Conservation (phyloP, 2,888 invertebrate species). For the Dimorphilus gyrociliatus region DNA sequence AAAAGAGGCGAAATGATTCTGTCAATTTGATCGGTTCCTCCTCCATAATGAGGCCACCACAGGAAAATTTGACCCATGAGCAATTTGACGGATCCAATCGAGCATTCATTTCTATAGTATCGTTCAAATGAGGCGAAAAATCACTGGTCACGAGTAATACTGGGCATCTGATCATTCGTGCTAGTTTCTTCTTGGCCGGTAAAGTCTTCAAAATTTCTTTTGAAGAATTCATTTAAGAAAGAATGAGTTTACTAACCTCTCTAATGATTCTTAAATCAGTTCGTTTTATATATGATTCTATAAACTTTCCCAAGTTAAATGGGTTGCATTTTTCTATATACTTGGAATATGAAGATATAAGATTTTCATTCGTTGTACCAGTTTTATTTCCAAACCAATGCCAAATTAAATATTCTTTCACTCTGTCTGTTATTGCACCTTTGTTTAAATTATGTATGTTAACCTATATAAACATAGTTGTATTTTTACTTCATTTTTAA, state of each 20-base stretch:
- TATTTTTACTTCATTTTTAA: neutral
- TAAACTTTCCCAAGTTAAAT: constrained; percentile 75
- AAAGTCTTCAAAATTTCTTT: no score
- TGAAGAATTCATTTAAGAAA: no score
- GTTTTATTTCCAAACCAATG: constrained; percentile 74
- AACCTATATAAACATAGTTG: constrained; percentile 16
- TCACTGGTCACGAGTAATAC: constrained; percentile 87
- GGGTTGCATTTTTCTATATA: constrained; percentile 74
- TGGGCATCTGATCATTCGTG: no score
- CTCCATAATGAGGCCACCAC: constrained; percentile 80
- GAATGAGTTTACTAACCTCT: no score
- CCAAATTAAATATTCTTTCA: constrained; percentile 79
- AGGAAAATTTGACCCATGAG: constrained; percentile 98
- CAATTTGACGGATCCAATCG: constrained; percentile 82
- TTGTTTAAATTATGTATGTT: constrained; percentile 35
- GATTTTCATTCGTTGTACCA: constrained; percentile 74
- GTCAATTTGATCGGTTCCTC: constrained; percentile 91
- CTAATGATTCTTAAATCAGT: constrained; percentile 75
- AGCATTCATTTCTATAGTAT: constrained; percentile 89
- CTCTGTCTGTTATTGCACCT: constrained; percentile 30
- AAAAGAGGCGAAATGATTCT: constrained; percentile 88
- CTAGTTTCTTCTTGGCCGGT: no score
- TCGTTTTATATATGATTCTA: constrained; percentile 74
- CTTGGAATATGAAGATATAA: constrained; percentile 69
- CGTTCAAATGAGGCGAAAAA: constrained; percentile 81